These are phyloP conservation scores for Agrypnia vestita DNA, from an alignment of 1,140 invertebrate species.

Conservation along the genomic window DNA sequence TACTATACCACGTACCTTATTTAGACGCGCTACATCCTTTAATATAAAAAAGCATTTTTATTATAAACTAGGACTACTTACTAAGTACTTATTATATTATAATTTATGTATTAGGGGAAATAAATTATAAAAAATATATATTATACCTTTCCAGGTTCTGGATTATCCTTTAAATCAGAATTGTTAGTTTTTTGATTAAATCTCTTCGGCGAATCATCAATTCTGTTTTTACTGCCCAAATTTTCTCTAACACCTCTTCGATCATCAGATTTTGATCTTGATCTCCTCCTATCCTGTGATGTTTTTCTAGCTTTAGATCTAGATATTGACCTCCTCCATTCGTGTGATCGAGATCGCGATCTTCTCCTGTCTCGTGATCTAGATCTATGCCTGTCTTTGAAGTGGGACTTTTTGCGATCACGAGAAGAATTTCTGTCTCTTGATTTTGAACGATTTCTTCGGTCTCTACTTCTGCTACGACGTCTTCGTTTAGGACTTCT, in stretches of 20 bases:
- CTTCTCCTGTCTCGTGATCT: constrained; percentile 65
- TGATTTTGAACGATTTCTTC: constrained; percentile 63
- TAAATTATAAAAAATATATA: no score
- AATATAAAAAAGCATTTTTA: no score
- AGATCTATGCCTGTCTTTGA: constrained; percentile 62
- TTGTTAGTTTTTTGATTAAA: constrained; percentile 60
- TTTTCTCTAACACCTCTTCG: constrained; percentile 30
- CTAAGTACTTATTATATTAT: no score
- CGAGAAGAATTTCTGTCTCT: constrained; percentile 62
- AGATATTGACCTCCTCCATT: constrained; percentile 63
- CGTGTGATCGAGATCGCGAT: constrained; percentile 65
- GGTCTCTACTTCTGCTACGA: constrained; percentile 62
- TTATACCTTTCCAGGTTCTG: constrained; percentile 76
- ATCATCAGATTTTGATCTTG: constrained; percentile 64
- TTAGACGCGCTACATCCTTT: no score
- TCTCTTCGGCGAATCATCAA: constrained; percentile 53
- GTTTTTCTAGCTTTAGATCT: constrained; percentile 65
- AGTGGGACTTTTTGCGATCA: constrained; percentile 20
- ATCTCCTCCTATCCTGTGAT: constrained; percentile 61
- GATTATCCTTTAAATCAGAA: constrained; percentile 77
- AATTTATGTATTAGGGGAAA: no score
- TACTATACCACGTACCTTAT: no score
- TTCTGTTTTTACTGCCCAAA: constrained; percentile 56
- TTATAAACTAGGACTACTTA: no score
- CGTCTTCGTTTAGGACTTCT: constrained; percentile 63